These are phyloP conservation scores for Anseranas semipalmata DNA, from an alignment of 2,113 vertebrate genomes.

Conservation along the genomic window DNA sequence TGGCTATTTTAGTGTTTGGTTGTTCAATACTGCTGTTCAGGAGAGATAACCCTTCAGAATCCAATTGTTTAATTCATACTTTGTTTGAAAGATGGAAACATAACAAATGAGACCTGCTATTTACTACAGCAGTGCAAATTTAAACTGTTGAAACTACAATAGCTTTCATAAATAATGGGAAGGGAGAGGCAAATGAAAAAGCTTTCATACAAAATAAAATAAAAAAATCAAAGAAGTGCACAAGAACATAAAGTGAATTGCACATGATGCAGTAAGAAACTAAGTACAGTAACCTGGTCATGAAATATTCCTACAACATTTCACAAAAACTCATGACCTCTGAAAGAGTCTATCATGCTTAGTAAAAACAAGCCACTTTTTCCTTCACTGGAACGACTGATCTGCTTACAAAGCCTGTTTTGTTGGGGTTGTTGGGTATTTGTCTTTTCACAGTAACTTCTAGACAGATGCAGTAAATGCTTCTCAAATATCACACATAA, in stretches of 20 bases:
- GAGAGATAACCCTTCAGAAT: conserved; percentile 27
- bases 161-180: conserved; percentile 60
- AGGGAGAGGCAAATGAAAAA: conserved; percentile 56
- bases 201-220: conserved; percentile 61
- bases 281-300: conserved; percentile 47
- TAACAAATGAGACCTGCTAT: conserved; percentile 1
- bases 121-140: conserved; percentile 37
- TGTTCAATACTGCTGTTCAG: neutral
- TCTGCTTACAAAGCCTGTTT: conserved; percentile 16
- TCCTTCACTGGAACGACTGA: conserved; percentile 1
- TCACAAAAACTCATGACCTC: neutral
- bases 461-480: neutral
- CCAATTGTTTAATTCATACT: conserved; percentile 46
- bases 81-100: conserved; percentile 3
- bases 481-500: neutral
- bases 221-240: conserved; percentile 55
- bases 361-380: neutral
- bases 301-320: conserved; percentile 40
- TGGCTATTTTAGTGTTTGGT: neutral
- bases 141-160: conserved; percentile 18
- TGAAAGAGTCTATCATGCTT: conserved; percentile 8
- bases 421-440: neutral
- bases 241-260: conserved; percentile 63
- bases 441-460: conserved; percentile 34
- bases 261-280: conserved; percentile 47